Evolutionary conservation across 2,888 invertebrate genomes (phyloP).

Genomic region (Nomada goodeniana): DNA sequence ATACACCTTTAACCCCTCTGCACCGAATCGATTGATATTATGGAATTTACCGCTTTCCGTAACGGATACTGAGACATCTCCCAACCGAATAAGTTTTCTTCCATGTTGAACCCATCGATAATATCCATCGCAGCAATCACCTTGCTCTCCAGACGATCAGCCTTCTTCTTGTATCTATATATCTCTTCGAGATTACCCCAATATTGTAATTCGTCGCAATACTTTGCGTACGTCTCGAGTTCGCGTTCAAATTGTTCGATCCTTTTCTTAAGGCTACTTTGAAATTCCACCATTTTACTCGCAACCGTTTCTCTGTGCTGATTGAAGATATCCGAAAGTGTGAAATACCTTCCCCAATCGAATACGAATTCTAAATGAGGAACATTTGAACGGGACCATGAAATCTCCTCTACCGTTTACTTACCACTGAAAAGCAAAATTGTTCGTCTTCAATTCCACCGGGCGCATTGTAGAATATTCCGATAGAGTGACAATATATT

Average conservation of each 20-base stretch:
- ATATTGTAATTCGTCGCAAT: constrained; percentile 93
- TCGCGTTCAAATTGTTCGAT: constrained; percentile 94
- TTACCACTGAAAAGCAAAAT: constrained; percentile 93
- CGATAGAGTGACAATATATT: constrained; percentile 92
- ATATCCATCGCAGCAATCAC: constrained; percentile 90
- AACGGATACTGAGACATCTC: constrained; percentile 95
- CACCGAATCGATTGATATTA: no score
- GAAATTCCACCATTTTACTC: constrained; percentile 94
- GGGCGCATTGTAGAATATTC: constrained; percentile 93
- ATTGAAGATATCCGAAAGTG: constrained; percentile 92
- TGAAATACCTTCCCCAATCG: constrained; percentile 86
- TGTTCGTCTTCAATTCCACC: constrained; percentile 94
- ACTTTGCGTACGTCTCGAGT: constrained; percentile 91
- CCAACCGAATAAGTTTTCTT: constrained; percentile 95
- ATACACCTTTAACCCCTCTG: no score
- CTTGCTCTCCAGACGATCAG: constrained; percentile 90
- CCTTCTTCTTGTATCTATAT: constrained; percentile 92
- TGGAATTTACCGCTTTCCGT: constrained; percentile 87
- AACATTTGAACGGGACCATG: no score
- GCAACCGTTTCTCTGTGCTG: constrained; percentile 92
- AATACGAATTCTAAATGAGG: neutral
- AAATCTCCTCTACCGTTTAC: constrained; percentile 5
- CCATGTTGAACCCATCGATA: constrained; percentile 96
- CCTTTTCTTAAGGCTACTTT: constrained; percentile 91
- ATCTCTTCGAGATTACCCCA: constrained; percentile 95